A percentile compares a stretch with the other conserved stretches of the same genome.
Conservation (phyloP, 2,113 vertebrate species). For the Corythornis vintsioides region DNA sequence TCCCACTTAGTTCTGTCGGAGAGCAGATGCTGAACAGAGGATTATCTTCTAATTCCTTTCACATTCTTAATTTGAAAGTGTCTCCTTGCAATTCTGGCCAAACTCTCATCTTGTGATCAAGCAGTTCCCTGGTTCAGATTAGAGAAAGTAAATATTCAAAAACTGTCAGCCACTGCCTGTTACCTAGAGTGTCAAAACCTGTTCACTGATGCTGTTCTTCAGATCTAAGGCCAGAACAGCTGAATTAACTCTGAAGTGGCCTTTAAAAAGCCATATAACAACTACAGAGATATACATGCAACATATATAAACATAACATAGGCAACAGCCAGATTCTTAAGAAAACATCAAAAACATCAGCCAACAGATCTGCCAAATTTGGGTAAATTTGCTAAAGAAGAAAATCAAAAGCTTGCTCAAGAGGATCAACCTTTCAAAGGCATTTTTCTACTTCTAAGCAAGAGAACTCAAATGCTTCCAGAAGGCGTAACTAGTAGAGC, state of each 20-base stretch:
- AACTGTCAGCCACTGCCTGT: background rate
- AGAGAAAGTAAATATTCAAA: slow-evolving; percentile 26
- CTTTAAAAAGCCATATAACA: background rate
- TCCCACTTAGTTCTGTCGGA: background rate
- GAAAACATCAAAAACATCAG: slow-evolving; percentile 28
- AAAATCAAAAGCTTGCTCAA: background rate
- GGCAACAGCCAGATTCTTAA: background rate
- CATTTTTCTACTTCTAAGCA: slow-evolving; percentile 17
- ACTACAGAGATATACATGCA: background rate
- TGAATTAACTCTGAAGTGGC: slow-evolving; percentile 2
- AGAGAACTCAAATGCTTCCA: background rate
- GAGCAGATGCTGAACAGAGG: background rate
- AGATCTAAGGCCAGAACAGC: slow-evolving; percentile 31
- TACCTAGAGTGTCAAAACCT: background rate
- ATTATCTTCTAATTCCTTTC: slow-evolving; percentile 15
- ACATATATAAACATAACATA: background rate
- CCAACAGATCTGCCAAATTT: slow-evolving; percentile 27
- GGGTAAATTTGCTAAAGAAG: background rate
- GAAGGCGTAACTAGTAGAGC: background rate
- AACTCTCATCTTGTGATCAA: background rate
- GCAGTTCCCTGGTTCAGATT: background rate
- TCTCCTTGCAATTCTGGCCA: background rate
- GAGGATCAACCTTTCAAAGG: slow-evolving; percentile 20
- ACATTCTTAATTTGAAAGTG: slow-evolving; percentile 10
- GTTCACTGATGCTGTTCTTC: background rate